Evolutionary conservation across 2,797 vertebrate species (phyloP), one percentile per base, ranked within the genome.

Genomic region (Channa striata): DNA sequence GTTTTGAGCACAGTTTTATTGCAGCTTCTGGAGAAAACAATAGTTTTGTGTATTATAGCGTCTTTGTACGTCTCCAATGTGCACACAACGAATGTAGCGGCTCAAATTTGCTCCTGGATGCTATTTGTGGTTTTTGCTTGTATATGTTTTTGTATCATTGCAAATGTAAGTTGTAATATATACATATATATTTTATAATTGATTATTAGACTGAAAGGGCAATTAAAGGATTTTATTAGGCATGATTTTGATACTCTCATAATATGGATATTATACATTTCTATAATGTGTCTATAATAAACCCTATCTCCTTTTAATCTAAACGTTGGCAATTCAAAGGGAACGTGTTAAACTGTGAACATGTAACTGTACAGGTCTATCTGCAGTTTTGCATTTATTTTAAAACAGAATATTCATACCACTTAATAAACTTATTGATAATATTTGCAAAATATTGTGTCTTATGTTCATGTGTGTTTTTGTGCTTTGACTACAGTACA

Each of bases 271-370:
- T 93, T 92, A 93, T 93, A 94, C 93, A 90, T 96, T 92, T 96
- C 93, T 94, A 81, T 94, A 93, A 95, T 93, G 94, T 95, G 94
- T 95, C 94, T 96, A 89, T 92, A 90, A 93, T 90, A 88, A 94
- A 93, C 91, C 90, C 89, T 94, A 80, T 94, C 90, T 93, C 94
- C 94, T 93, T 78, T 93, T 93, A 84, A 95, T 91, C 81, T 91
- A 72, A 77, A 59, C 43, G 68, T 90, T 93, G 90, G 94, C 94
- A 95, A 94, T 96, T 94, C 93, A 93, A 96, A 92, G 94, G 95
- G 96, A 95, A 97, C 94, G 93, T 95, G 92, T 95, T 95, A 94
- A 96, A 95, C 96, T 98, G 96, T 98, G 97, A 97, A 95, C 94
- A 93, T 95, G 95, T 96, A 89, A 94, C 91, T 97, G 95, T 97